Evolutionary conservation across 2,113 vertebrate species (phyloP).

Genomic region (Vimba vimba): DNA sequence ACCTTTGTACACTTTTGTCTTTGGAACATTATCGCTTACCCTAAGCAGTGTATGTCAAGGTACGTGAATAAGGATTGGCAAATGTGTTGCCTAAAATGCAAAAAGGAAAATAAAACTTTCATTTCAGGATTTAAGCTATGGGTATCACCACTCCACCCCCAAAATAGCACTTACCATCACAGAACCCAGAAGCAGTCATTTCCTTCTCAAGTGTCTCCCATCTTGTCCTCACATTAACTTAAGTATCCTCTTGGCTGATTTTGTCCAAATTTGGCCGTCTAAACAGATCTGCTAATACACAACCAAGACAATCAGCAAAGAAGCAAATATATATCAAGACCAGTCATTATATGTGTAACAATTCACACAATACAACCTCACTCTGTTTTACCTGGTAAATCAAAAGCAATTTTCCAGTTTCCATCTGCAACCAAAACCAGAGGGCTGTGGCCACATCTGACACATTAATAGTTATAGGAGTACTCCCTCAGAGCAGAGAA

Average conservation of each 20-base stretch:
- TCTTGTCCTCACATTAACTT: conserved; percentile 25
- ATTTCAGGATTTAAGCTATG: neutral
- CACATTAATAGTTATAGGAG: no score
- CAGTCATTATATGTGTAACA: no score
- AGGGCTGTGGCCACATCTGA: no score
- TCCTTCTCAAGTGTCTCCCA: conserved; percentile 4
- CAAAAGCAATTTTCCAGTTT: no score
- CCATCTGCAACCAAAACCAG: no score
- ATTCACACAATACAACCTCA: no score
- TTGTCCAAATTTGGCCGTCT: neutral
- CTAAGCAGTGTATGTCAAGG: neutral
- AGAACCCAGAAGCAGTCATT: neutral
- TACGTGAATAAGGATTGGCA: neutral
- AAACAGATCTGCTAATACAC: no score
- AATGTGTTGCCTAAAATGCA: neutral
- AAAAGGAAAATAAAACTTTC: neutral
- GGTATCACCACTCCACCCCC: neutral
- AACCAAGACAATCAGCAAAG: no score
- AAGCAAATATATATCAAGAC: no score
- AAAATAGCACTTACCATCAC: neutral
- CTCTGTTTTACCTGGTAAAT: no score
- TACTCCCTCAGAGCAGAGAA: no score
- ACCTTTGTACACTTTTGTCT: conserved; percentile 2
- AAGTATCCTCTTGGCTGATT: neutral
- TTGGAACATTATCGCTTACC: neutral